Evolutionary conservation across 2,113 vertebrate species (phyloP), one percentile per base, ranked within the genome.

Genomic region (Marcusenius ussheri): DNA sequence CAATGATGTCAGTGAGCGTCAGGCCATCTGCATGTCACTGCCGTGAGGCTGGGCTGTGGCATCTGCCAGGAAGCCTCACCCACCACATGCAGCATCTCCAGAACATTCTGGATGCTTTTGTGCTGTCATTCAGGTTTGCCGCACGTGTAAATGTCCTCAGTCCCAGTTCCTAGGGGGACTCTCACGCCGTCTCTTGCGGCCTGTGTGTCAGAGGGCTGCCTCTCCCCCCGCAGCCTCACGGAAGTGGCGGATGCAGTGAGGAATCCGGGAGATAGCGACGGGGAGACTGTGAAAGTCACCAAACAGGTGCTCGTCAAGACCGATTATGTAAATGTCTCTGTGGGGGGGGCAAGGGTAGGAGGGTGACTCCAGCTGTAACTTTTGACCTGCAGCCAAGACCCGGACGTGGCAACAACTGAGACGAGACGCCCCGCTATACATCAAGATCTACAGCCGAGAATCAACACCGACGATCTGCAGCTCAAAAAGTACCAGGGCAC

Each of bases 231-330:
- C 80, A 85, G 31, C 45, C 50, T 58, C 88, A 58, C n/a, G 6
- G 46, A 42, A 27, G 31, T 42, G 27, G 19, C 17, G 35, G 31
- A 24, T 31, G 21, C 13, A 45, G 10, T 45, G 50, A 35, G 49
- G 50, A 66, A 5, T 45, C 31, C 1, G 42, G 31, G 21, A 83
- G 24, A 66, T 21, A 74, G 42, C 46, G n/a, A 42, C 45, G 1
- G 62, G 45, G 53, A 87, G 49, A 58, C 56, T 66, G 51, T 86
- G 56, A 70, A 87, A 87, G 58, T 87, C 89, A 87, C 39, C 11
- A 50, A 62, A 74, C 27, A 45, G 56, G 31, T 31, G 83, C 83
- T 74, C 58, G n/a, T 90, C 42, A 85, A 39, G 83, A 42, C 89
- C 53, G 45, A 66, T 86, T 70, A 66, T 27, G 88, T n/a, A 50